phyloP scores from a whole-genome alignment of 2,888 invertebrate genomes.

The Theretra japonica region DNA sequence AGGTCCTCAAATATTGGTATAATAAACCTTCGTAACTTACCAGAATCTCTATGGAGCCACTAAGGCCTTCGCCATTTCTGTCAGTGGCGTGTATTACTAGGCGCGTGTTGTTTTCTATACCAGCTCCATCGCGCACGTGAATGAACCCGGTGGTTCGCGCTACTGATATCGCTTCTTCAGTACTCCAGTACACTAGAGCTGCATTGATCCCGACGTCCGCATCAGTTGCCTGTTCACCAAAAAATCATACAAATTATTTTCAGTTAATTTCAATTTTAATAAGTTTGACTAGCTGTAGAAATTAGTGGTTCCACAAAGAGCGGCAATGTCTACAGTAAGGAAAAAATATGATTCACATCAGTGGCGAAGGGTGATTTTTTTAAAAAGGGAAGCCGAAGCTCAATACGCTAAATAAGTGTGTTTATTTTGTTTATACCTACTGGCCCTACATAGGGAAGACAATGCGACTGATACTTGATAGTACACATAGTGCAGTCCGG shows the following conservation, averaged over 20 bases:
- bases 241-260: conserved; percentile 13
- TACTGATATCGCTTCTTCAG: conserved; percentile 77
- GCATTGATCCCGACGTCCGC: conserved; percentile 84
- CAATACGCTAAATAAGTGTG: too few relatives aligned
- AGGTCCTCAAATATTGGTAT: not conserved
- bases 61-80: conserved; percentile 67
- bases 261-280: too few relatives aligned
- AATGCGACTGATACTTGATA: too few relatives aligned
- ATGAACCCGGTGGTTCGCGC: conserved; percentile 85
- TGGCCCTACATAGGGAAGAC: too few relatives aligned
- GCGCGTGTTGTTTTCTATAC: conserved; percentile 60
- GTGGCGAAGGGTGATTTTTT: too few relatives aligned
- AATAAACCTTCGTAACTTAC: conserved; percentile 55
- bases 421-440: too few relatives aligned
- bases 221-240: conserved; percentile 82
- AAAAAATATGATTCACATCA: too few relatives aligned
- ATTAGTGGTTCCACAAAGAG: too few relatives aligned
- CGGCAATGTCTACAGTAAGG: too few relatives aligned
- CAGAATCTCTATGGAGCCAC: conserved; percentile 63
- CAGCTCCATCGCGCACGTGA: conserved; percentile 71
- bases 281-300: too few relatives aligned
- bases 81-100: conserved; percentile 74
- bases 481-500: too few relatives aligned
- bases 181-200: conserved; percentile 66
- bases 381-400: too few relatives aligned